Evolutionary conservation across 1,140 invertebrate genomes (phyloP), one percentile per base, ranked within the genome.

Genomic region (Zaprionus ornatus): DNA sequence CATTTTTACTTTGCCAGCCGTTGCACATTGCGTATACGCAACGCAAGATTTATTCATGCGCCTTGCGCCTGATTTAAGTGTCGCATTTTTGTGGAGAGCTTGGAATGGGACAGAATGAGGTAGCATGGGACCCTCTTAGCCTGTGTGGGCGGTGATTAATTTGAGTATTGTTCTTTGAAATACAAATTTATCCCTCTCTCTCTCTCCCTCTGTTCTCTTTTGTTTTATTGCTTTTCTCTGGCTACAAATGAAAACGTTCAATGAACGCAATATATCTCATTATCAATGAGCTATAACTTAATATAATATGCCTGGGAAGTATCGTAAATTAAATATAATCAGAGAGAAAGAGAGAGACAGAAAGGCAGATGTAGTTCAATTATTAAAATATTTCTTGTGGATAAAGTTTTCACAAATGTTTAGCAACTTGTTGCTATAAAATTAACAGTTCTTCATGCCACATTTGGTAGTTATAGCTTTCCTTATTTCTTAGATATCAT

Each of bases 41-140:
- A 90, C 88, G 52, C 7, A 17, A 84, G 88, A 80, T 87, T 78
- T 80, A 80, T 87, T 78, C 80, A 90, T 88, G 70, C 67, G 74
- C 21, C 50, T 57, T 85, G 81, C 79, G 75, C 72, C 76, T 70
- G 59, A 32, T 72, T 79, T 79, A 82, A 81, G 69, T 90, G 85
- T 90, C 85, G 81, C 85, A 88, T 88, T 85, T 88, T 88, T 88
- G 85, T 70, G 85, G 85, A 77, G 70, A 87, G 75, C 56, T 70
- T 56, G 77, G 64, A 62, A 73, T 80, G 77, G 42, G 15, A n/a
- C 15, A 67, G 64, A 25, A 48, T 55, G 52, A 32, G 15, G 29
- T 32, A 32, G 54, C 21, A 50, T 19, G 25, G 6, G 27, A 17
- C 25, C 37, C 61, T 55, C 45, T 40, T 69, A 35, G 62, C 37